Evolutionary conservation across 2,113 vertebrate genomes (phyloP).

Genomic region (Callionymus lyra): DNA sequence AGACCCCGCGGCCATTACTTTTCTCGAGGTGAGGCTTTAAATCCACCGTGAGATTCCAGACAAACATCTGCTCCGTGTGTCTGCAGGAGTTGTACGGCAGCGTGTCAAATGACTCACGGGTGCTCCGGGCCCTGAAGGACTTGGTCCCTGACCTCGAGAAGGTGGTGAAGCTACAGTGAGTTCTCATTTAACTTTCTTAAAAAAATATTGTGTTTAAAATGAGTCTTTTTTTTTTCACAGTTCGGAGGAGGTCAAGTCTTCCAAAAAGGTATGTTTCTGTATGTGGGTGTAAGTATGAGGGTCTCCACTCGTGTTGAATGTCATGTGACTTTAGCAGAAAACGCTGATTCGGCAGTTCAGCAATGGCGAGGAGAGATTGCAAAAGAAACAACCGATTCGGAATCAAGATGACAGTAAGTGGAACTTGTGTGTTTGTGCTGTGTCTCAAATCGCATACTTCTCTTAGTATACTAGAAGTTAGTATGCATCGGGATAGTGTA

Average conservation of each 20-base stretch:
- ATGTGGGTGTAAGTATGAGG: neutral
- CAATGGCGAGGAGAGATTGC: conserved; percentile 81
- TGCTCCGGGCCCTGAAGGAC: conserved; percentile 82
- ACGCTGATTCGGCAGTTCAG: conserved; percentile 90
- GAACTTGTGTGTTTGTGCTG: neutral
- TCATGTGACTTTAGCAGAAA: conserved; percentile 70
- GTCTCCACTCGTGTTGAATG: conserved; percentile 7
- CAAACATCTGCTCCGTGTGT: no score
- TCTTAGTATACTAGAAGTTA: no score
- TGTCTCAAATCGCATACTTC: no score
- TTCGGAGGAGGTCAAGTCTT: conserved; percentile 82
- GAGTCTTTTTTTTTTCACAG: conserved; percentile 46
- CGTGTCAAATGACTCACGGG: conserved; percentile 84
- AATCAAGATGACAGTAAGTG: conserved; percentile 86
- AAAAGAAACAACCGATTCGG: conserved; percentile 88
- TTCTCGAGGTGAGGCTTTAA: conserved; percentile 84
- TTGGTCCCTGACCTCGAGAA: conserved; percentile 87
- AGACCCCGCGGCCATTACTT: conserved; percentile 81
- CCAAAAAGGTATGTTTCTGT: conserved; percentile 77
- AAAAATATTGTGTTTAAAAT: neutral
- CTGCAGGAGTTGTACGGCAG: conserved; percentile 87
- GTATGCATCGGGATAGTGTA: no score
- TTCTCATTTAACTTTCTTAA: conserved; percentile 4
- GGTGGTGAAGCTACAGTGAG: conserved; percentile 86
- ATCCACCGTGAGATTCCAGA: conserved; percentile 3